A percentile compares a stretch with the other conserved stretches of the same genome.
phyloP scores from a whole-genome alignment of 2,113 vertebrate species.

The Athene cunicularia region DNA sequence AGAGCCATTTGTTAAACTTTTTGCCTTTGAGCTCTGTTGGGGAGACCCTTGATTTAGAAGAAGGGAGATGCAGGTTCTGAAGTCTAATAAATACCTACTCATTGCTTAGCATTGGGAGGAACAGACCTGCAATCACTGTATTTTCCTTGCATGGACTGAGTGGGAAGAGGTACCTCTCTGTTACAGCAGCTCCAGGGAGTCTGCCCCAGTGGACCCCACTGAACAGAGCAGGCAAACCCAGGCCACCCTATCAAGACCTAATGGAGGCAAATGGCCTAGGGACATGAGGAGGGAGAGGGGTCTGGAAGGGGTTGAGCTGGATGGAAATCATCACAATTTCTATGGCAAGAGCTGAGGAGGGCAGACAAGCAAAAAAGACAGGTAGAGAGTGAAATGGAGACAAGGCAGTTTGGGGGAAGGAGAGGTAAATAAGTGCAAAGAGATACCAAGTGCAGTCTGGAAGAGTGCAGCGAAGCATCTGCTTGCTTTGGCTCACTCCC shows the following conservation, averaged over 20 bases:
- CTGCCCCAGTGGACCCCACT: background rate
- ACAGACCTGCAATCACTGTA: background rate
- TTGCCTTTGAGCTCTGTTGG: background rate
- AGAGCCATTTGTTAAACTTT: background rate
- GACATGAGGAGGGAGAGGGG: background rate
- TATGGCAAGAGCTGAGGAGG: accelerated
- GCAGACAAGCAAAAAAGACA: background rate
- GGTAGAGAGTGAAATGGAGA: background rate
- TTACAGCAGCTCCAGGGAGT: background rate
- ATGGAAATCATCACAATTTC: background rate
- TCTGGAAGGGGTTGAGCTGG: background rate
- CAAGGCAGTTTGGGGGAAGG: background rate
- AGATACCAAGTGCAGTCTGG: background rate
- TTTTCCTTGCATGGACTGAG: background rate
- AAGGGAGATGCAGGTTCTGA: background rate
- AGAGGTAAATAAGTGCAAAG: background rate
- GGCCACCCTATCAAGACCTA: background rate
- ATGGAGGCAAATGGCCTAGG: background rate
- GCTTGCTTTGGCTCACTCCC: background rate
- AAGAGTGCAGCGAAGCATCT: background rate
- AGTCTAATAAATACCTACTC: background rate
- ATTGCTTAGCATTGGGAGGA: background rate
- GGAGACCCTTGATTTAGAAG: background rate
- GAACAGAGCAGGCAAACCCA: background rate
- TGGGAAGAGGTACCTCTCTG: background rate